These are phyloP conservation scores for Agrochola macilenta DNA, from an alignment of 2,888 invertebrate genomes.

Conservation along the genomic window DNA sequence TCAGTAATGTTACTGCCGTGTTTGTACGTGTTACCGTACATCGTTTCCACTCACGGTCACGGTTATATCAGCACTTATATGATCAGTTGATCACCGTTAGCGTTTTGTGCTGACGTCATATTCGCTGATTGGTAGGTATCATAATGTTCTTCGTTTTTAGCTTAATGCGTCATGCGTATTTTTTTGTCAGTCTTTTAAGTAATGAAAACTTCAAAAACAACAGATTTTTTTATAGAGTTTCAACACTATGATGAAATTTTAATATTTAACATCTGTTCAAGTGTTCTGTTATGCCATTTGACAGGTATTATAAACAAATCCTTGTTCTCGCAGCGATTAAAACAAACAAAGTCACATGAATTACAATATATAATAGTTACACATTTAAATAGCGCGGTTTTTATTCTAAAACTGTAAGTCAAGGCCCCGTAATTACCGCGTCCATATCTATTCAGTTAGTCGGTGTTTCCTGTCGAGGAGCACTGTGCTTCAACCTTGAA, in stretches of 20 bases:
- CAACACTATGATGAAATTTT: constrained; percentile 29
- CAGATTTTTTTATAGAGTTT: constrained; percentile 9
- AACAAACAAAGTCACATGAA: constrained; percentile 47
- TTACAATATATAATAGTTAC: constrained; percentile 66
- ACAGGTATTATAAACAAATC: constrained; percentile 31
- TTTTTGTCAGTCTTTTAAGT: constrained; percentile 33
- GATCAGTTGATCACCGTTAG: constrained; percentile 70
- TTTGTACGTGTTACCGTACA: constrained; percentile 51
- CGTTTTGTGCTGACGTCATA: constrained; percentile 67
- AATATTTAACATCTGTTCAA: constrained; percentile 11
- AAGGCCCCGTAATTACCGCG: constrained; percentile 87
- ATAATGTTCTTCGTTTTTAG: constrained; percentile 46
- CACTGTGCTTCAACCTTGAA: constrained; percentile 83
- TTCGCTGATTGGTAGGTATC: constrained; percentile 60
- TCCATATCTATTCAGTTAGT: constrained; percentile 87
- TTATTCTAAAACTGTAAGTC: constrained; percentile 89
- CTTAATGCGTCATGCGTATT: constrained; percentile 56
- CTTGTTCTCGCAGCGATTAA: constrained; percentile 32
- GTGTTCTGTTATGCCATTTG: constrained; percentile 10
- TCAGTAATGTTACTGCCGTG: constrained; percentile 31
- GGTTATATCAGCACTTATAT: constrained; percentile 66
- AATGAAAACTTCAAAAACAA: constrained; percentile 25
- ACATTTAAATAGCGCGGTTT: constrained; percentile 84
- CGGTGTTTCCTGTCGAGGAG: constrained; percentile 87
- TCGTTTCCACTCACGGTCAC: constrained; percentile 52